phyloP scores from a whole-genome alignment of 2,888 invertebrate species.

The Strigamia maritima region DNA sequence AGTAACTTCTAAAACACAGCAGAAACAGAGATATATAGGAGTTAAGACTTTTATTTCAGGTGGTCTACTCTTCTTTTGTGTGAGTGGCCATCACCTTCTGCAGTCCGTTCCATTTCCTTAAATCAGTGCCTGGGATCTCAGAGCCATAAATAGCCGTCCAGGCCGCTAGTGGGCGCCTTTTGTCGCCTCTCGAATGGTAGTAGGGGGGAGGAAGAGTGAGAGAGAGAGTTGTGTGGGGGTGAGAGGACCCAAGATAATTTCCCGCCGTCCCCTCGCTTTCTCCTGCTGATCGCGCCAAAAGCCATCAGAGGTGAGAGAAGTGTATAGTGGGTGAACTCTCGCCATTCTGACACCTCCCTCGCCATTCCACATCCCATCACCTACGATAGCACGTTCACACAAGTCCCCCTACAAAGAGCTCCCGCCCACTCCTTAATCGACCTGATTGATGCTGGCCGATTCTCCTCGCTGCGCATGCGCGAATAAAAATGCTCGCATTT shows the following conservation, averaged over 20 bases:
- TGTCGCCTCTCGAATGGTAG: slow-evolving; percentile 25
- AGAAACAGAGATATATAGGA: background rate
- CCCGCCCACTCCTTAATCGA: slow-evolving; percentile 34
- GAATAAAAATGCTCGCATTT: slow-evolving; percentile 34
- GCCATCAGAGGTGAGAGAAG: slow-evolving; percentile 34
- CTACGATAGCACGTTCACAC: slow-evolving; percentile 34
- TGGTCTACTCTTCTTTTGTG: slow-evolving; percentile 29
- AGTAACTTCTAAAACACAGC: background rate
- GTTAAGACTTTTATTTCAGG: slow-evolving; percentile 15
- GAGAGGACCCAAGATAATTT: slow-evolving; percentile 34
- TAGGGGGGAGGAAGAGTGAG: slow-evolving; percentile 11
- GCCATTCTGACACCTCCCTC: slow-evolving; percentile 2
- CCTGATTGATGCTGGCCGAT: slow-evolving; percentile 34
- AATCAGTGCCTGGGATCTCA: slow-evolving; percentile 32
- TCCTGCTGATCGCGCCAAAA: slow-evolving; percentile 34
- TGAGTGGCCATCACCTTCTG: slow-evolving; percentile 32
- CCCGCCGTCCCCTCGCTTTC: slow-evolving; percentile 34
- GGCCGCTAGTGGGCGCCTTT: slow-evolving; percentile 34
- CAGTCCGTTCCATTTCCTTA: slow-evolving; percentile 32
- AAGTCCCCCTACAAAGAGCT: slow-evolving; percentile 20
- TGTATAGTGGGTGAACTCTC: slow-evolving; percentile 34
- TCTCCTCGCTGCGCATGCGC: slow-evolving; percentile 34
- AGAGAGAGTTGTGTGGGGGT: slow-evolving; percentile 29
- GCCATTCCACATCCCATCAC: slow-evolving; percentile 27
- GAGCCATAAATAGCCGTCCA: slow-evolving; percentile 32